These are phyloP conservation scores for Hymenopus coronatus DNA, from an alignment of 2,888 invertebrate species.

Conservation along the genomic window DNA sequence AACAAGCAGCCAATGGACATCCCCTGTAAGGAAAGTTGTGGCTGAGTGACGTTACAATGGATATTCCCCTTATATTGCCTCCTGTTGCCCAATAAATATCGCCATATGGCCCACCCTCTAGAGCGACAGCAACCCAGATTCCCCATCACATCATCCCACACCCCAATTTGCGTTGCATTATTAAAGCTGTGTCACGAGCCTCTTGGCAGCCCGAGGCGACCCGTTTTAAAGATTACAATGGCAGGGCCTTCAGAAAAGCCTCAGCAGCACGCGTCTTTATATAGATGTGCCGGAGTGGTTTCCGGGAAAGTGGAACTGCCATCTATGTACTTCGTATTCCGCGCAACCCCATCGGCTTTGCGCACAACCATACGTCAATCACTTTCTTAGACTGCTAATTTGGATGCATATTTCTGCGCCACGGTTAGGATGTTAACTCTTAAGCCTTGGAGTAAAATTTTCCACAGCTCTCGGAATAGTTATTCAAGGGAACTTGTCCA, in stretches of 20 bases:
- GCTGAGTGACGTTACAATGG: background rate
- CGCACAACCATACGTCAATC: background rate
- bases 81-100: background rate
- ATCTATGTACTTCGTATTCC: background rate
- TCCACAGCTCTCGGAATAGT: no score
- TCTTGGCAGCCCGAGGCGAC: background rate
- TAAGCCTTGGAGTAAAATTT: no score
- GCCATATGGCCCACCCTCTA: conserved; percentile 6
- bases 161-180: conserved; percentile 10
- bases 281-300: background rate
- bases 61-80: background rate
- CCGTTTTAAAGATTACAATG: background rate
- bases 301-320: background rate
- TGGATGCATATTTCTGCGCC: no score
- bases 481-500: no score
- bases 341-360: background rate
- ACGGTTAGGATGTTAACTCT: no score
- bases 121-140: background rate
- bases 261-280: background rate
- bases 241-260: background rate
- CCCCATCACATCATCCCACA: background rate
- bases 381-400: background rate
- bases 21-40: background rate
- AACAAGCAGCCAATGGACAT: no score
- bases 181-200: background rate